Conservation (phyloP, 2,797 vertebrate species). For the Crenichthys baileyi region DNA sequence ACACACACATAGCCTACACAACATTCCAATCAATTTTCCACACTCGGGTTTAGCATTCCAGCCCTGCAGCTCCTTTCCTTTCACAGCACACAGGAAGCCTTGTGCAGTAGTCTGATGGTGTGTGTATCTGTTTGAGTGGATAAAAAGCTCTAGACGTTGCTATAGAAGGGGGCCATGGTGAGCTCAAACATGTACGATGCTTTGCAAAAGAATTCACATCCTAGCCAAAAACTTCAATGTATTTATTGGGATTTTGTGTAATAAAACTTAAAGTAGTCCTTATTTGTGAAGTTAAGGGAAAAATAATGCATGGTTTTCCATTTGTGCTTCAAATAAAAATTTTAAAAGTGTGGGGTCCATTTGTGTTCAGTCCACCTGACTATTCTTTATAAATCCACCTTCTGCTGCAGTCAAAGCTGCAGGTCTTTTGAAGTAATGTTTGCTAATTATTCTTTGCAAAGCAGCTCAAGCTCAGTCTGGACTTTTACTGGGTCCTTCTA, state of each 20-base stretch:
- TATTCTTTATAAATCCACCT: neutral
- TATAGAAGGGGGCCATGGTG: slow-evolving; percentile 61
- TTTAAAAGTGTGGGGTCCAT: neutral
- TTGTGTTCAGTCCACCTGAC: neutral
- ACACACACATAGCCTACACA: slow-evolving; percentile 31
- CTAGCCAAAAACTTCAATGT: neutral
- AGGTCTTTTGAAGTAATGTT: neutral
- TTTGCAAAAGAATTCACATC: neutral
- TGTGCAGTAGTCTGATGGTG: slow-evolving; percentile 37
- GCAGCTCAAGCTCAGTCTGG: too few relatives aligned
- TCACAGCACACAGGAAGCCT: slow-evolving; percentile 51
- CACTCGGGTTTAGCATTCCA: slow-evolving; percentile 74
- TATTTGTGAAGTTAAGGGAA: neutral
- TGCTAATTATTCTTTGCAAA: too few relatives aligned
- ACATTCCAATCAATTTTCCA: slow-evolving; percentile 78
- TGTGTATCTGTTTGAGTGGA: slow-evolving; percentile 39
- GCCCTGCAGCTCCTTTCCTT: slow-evolving; percentile 62
- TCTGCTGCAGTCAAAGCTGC: neutral
- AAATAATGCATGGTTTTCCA: neutral
- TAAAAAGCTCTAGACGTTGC: slow-evolving; percentile 48
- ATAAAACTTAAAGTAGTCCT: neutral
- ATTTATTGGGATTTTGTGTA: neutral
- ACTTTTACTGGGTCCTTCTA: neutral
- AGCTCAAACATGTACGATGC: slow-evolving; percentile 27
- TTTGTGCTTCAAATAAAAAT: neutral